Evolutionary conservation across 2,113 vertebrate genomes (phyloP).

Genomic region (Brienomyrus brachyistius): DNA sequence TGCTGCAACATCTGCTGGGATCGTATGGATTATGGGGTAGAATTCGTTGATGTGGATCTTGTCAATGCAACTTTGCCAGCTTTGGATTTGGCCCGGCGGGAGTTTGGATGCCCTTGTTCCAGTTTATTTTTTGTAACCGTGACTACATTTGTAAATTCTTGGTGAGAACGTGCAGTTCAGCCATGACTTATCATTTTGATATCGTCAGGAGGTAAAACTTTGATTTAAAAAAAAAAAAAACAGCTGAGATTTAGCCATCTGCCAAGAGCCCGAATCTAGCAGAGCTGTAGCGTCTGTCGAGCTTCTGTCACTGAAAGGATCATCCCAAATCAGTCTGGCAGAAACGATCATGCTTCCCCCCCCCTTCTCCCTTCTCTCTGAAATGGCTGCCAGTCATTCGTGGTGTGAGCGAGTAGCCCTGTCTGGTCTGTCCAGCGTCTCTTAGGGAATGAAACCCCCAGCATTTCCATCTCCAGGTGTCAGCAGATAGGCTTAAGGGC

Average conservation of each 20-base stretch:
- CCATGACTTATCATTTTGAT: neutral
- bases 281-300: neutral
- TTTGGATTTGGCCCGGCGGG: neutral
- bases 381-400: neutral
- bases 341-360: neutral
- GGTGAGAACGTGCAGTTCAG: neutral
- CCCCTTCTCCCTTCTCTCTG: neutral
- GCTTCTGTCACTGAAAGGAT: neutral
- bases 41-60: neutral
- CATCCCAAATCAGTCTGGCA: neutral
- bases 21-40: neutral
- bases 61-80: neutral
- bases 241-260: neutral
- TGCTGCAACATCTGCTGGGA: neutral
- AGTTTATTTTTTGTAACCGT: neutral
- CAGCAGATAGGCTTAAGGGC: neutral
- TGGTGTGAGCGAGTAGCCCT: neutral
- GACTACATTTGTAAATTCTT: neutral
- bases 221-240: neutral
- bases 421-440: neutral
- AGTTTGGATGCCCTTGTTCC: neutral
- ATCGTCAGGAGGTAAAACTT: neutral
- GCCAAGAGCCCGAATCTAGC: neutral
- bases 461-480: neutral
- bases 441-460: neutral